phyloP scores from a whole-genome alignment of 2,888 invertebrate species.

The Sarcophaga carnaria region DNA sequence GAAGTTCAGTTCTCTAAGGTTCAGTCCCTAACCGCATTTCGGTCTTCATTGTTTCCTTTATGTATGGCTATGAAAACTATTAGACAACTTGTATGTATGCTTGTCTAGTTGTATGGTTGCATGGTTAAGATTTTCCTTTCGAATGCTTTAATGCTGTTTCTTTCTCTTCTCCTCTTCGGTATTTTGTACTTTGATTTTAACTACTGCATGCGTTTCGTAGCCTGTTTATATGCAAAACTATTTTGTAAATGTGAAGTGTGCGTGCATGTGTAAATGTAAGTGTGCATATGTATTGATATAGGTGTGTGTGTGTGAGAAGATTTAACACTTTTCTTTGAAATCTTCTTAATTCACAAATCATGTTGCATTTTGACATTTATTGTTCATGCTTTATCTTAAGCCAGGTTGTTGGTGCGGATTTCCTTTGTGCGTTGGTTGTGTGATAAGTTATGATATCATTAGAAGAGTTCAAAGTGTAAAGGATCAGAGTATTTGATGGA shows the following conservation, averaged over 20 bases:
- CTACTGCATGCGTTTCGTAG: neutral
- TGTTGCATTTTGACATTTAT: neutral
- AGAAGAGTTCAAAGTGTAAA: no score
- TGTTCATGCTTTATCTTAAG: neutral
- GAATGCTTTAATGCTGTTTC: neutral
- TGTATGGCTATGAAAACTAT: no score
- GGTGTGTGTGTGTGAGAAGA: no score
- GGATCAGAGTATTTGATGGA: no score
- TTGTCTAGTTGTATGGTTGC: no score
- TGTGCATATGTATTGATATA: neutral
- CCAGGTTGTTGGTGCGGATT: neutral
- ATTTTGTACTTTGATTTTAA: no score
- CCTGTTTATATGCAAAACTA: neutral
- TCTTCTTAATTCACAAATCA: slow-evolving; percentile 1
- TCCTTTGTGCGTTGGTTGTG: neutral
- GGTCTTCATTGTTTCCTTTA: no score
- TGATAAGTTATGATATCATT: no score
- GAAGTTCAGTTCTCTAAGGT: no score
- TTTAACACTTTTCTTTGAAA: neutral
- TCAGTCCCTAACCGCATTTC: no score
- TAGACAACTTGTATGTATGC: no score
- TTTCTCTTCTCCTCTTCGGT: neutral
- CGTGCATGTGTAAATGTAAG: neutral
- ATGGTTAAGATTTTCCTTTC: neutral
- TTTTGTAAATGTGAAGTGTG: neutral